These are phyloP conservation scores for Graptemys geographica DNA, from an alignment of 2,797 vertebrate species.

Conservation along the genomic window DNA sequence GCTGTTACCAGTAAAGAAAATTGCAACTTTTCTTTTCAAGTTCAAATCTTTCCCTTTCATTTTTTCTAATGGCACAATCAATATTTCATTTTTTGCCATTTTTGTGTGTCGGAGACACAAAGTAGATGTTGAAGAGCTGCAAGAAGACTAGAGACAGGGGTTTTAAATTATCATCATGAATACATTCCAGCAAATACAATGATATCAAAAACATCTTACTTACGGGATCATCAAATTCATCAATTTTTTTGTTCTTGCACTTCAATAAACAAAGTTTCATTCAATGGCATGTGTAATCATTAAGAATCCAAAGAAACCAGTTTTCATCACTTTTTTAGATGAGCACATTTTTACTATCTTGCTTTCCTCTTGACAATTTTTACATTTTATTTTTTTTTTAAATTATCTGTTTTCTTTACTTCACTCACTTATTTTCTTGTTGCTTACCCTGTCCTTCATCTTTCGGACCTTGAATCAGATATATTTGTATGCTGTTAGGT, in stretches of 20 bases:
- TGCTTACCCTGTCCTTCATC: not conserved
- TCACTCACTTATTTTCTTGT: not conserved
- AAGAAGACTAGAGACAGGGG: not conserved
- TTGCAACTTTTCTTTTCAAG: conserved; percentile 31
- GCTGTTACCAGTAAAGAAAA: conserved; percentile 40
- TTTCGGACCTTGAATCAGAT: not conserved
- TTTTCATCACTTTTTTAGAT: not conserved
- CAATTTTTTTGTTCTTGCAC: conserved; percentile 32
- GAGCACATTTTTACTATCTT: not conserved
- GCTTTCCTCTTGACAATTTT: not conserved
- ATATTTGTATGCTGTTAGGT: not conserved
- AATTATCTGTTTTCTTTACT: not conserved
- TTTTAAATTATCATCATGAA: conserved; percentile 32
- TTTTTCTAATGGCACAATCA: not conserved
- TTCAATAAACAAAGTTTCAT: conserved; percentile 32
- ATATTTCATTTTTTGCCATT: conserved; percentile 28
- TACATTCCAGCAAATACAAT: conserved; percentile 27
- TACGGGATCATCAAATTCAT: not conserved
- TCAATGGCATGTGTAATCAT: conserved; percentile 22
- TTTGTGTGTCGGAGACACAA: conserved; percentile 33
- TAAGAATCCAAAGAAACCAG: not conserved
- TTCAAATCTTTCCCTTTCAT: conserved; percentile 25
- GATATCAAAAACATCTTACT: conserved; percentile 36
- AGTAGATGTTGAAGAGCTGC: conserved; percentile 3
- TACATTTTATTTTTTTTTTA: not conserved